Conservation (phyloP, 2,888 invertebrate species). For the Branchinecta sandiegonensis region DNA sequence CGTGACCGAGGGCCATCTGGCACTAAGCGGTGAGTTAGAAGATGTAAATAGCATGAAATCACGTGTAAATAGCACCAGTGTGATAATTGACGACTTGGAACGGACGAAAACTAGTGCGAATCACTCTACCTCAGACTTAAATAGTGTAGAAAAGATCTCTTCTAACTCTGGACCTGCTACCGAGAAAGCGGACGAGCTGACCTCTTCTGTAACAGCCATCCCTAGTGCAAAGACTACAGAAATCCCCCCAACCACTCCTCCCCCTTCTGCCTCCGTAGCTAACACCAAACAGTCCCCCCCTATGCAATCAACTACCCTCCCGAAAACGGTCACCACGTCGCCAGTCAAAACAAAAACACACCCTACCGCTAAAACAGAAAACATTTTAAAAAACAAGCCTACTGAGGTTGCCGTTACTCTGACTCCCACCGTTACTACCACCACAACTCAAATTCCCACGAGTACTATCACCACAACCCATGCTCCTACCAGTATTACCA, state of each 20-base stretch:
- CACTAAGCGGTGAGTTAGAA: neutral
- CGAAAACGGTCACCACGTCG: conserved; percentile 21
- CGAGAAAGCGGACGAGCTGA: conserved; percentile 19
- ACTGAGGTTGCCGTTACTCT: no score
- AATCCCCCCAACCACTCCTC: conserved; percentile 13
- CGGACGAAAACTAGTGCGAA: no score
- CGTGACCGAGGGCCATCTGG: neutral
- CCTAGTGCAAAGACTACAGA: no score
- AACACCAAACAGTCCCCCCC: conserved; percentile 19
- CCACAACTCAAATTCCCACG: no score
- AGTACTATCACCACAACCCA: neutral
- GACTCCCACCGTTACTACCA: no score
- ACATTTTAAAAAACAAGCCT: neutral
- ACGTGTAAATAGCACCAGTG: conserved; percentile 2
- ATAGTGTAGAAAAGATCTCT: no score
- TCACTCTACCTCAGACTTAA: no score
- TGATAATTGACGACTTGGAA: neutral
- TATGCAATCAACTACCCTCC: conserved; percentile 19
- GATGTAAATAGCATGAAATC: neutral
- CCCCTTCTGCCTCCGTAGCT: conserved; percentile 23
- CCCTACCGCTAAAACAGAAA: conserved; percentile 25
- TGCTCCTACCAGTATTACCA: conserved; percentile 12
- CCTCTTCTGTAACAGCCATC: no score
- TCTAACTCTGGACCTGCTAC: no score
- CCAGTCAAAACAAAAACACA: conserved; percentile 27